Base-by-base conservation (phyloP, 2,113 vertebrate species). In the Hystrix brachyura region DNA sequence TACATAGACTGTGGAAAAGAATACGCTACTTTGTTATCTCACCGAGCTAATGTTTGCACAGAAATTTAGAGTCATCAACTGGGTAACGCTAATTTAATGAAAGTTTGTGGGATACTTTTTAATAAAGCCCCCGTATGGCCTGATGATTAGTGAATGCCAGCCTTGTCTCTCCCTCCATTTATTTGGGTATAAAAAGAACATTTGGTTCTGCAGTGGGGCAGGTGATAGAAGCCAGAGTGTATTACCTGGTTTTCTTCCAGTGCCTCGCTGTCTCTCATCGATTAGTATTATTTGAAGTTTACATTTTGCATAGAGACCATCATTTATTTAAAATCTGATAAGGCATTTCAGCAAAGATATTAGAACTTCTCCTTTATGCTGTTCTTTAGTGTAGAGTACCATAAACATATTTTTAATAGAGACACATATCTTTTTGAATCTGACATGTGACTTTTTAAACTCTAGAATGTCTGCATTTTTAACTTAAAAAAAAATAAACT, bases 41-140 rank as follows among this genome's bases (percentile, higher is more conserved):
- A 93, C 96, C 94, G 92, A 95, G 94, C 94, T 97, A 97, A 96
- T 97, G 92, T 98, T 98, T 98, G 95, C 91, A 53, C 78, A 96
- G 97, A 98, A 98, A 98, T 97, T 98, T 96, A 96, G 87, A 94
- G 93, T 96, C 90, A 92, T 86, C 95, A 25, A 25, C 94, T 87
- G 98, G 93, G 83, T 98, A 96, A 97, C 98, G 98, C 98, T 96
- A 97, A 96, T 97, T 98, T 96, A 98, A 90, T 2, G 3, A 97
- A 98, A 98, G 97, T 98, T 98, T 98, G 98, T 93, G 97, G 97
- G 97, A 96, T 98, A 94, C 98, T 98, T 98, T 98, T 98, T 97
- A 96, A 97, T 97, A 97, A 98, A 97, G 94, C 87, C 92, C 94
- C 96, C 90, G 34, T 95, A 91, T 96, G 97, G 97, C 88, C 93